phyloP scores from a whole-genome alignment of 2,797 vertebrate species.

The Pampus argenteus region DNA sequence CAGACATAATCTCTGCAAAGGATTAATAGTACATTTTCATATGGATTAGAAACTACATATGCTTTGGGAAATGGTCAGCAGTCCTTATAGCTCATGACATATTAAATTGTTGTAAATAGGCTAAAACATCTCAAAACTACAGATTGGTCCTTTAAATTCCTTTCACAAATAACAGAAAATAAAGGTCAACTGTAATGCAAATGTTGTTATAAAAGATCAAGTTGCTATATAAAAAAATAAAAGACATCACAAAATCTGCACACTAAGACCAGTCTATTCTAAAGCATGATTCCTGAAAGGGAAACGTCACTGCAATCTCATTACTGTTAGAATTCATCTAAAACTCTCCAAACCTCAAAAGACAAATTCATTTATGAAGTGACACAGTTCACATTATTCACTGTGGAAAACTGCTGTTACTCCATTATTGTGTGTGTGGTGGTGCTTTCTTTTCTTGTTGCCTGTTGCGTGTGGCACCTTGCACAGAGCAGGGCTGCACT shows the following conservation, averaged over 20 bases:
- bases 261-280: constrained; percentile 20
- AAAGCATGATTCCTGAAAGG: constrained; percentile 8
- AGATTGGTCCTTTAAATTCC: constrained; percentile 36
- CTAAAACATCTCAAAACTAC: constrained; percentile 28
- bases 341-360: constrained; percentile 37
- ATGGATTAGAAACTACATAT: not conserved
- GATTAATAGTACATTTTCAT: not conserved
- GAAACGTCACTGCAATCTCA: constrained; percentile 62
- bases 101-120: not conserved
- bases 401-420: not conserved
- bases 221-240: constrained; percentile 73
- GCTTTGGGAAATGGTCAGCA: not conserved
- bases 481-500: not conserved
- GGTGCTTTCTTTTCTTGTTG: too few relatives aligned
- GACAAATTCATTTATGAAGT: constrained; percentile 7
- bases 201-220: constrained; percentile 67
- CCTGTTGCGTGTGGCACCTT: too few relatives aligned
- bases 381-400: constrained; percentile 15
- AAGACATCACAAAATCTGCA: constrained; percentile 42
- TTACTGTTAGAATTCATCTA: constrained; percentile 36
- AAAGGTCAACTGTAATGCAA: constrained; percentile 60
- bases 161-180: constrained; percentile 29
- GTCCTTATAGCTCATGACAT: not conserved
- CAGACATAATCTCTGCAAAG: not conserved
- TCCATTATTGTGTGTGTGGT: not conserved